phyloP scores from a whole-genome alignment of 2,888 invertebrate genomes.

The Pterostichus madidus region DNA sequence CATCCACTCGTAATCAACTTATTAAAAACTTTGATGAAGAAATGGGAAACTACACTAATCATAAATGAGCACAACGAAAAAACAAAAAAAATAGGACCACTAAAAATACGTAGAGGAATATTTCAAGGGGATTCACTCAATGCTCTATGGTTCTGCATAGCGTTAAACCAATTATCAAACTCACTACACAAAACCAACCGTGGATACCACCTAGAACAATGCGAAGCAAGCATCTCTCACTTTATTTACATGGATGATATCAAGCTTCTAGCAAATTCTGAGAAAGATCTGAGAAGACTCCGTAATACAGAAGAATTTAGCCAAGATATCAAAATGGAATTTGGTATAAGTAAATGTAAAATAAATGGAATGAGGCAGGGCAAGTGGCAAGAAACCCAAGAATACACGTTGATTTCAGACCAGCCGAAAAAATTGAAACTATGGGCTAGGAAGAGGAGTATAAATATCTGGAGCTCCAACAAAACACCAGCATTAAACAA shows the following conservation, averaged over 20 bases:
- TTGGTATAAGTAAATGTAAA: too few relatives aligned
- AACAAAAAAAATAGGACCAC: too few relatives aligned
- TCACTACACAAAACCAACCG: background rate
- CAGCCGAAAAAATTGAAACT: background rate
- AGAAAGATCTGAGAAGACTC: constrained; percentile 8
- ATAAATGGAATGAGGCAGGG: background rate
- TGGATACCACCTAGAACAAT: background rate
- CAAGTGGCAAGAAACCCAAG: background rate
- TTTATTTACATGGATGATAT: constrained; percentile 69
- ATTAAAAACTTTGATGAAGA: too few relatives aligned
- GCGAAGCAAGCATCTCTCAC: constrained; percentile 62
- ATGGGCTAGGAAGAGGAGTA: too few relatives aligned
- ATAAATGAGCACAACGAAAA: too few relatives aligned
- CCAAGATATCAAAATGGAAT: background rate
- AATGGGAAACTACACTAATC: background rate
- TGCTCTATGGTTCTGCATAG: constrained; percentile 25
- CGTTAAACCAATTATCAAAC: constrained; percentile 55
- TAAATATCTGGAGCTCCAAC: too few relatives aligned
- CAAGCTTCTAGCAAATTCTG: constrained; percentile 64
- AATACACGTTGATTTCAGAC: too few relatives aligned
- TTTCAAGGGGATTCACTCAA: constrained; percentile 64
- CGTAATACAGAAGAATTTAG: background rate
- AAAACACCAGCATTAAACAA: too few relatives aligned
- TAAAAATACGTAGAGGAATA: too few relatives aligned
- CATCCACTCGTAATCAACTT: background rate